Evolutionary conservation across 23 tunicate species (phyloP).

Genomic region (Styela clava): DNA sequence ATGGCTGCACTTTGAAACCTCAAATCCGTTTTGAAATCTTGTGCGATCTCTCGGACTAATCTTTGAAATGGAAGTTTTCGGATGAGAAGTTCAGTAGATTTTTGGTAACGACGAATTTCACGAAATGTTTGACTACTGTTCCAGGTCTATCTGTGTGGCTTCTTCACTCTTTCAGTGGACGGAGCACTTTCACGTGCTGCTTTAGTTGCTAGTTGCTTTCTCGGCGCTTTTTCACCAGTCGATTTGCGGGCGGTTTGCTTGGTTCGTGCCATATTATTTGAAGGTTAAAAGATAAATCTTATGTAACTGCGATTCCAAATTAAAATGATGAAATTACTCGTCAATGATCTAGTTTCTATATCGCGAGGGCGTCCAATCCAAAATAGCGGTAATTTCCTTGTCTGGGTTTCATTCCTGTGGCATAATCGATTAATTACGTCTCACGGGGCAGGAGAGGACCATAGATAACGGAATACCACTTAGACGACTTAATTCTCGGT

Average conservation of each 20-base stretch:
- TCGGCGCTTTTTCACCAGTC: conserved; percentile 96
- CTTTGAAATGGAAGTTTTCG: conserved; percentile 89
- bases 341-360: no score
- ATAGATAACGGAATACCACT: no score
- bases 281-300: no score
- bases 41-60: conserved; percentile 90
- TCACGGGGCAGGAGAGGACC: no score
- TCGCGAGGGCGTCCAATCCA: no score
- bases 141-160: conserved; percentile 97
- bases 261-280: conserved; percentile 88
- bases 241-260: conserved; percentile 97
- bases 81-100: conserved; percentile 84
- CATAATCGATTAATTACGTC: no score
- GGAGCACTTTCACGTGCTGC: conserved; percentile 96
- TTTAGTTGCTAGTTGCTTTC: conserved; percentile 92
- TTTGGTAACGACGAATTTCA: conserved; percentile 93
- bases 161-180: conserved; percentile 92
- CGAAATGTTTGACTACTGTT: conserved; percentile 88
- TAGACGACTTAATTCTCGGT: no score
- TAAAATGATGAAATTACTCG: no score
- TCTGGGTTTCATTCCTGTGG: no score
- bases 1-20: conserved; percentile 91
- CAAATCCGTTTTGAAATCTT: conserved; percentile 94
- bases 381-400: no score
- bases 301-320: no score